Evolutionary conservation across 2,888 invertebrate species (phyloP), one percentile per base, ranked within the genome.

Genomic region (Nowickia ferox): DNA sequence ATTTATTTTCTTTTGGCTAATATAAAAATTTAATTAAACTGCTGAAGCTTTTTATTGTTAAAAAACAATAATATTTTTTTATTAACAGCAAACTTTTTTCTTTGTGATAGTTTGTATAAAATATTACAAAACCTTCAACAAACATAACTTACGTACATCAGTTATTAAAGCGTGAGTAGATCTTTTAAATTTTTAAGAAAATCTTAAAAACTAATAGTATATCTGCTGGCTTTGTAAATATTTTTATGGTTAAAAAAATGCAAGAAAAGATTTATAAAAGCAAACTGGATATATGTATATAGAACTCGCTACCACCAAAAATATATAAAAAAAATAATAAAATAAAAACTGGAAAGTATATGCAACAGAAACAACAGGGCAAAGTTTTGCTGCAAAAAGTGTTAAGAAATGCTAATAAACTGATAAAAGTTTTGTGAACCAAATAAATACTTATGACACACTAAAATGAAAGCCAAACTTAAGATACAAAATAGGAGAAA

Each of bases 361-460:
- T 53, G n/a, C 15, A 66, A 44, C 48, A 13, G 46, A 17, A 22
- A 46, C 8, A 61, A 22, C 8, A 61, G 46, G 65, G 48, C 65
- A 72, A 84, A 84, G 59, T 78, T 84, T 69, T 71, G 13, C 38
- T 53, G 15, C 46, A 46, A 76, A 76, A 80, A 77, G 80, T 80
- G 80, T 72, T 80, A 80, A 81, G 76, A 80, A 80, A 84, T 80
- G 80, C 66, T 84, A 76, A 84, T 76, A 80, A 80, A 80, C 84
- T 75, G 74, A 46, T 51, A 65, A 82, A 85, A 82, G 78, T 85
- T 85, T 75, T 75, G 57, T 75, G 57, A 85, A 85, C 77, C 81
- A 81, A 78, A 81, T 85, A 81, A 85, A 81, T 81, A 75, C 82
- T 82, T 74, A 51, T 78, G 76, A 71, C 46, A 80, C 55, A 48